Conservation (phyloP, 2,888 invertebrate species). For the Pollenia angustigena region DNA sequence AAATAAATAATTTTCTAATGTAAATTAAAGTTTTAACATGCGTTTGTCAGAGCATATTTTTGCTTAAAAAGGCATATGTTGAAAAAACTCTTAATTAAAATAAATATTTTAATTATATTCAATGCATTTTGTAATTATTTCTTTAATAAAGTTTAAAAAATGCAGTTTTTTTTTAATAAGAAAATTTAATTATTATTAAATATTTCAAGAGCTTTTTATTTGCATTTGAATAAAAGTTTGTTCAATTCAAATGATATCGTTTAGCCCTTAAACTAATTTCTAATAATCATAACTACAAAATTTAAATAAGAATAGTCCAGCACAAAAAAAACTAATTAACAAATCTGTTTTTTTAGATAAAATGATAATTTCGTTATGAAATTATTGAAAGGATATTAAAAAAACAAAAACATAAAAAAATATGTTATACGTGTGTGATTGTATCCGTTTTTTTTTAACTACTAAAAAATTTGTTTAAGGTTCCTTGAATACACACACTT, state of each 20-base stretch:
- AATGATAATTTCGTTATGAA: constrained; percentile 2
- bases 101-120: too few species aligned
- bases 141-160: too few species aligned
- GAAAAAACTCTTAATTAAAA: too few species aligned
- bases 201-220: too few species aligned
- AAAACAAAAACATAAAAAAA: constrained; percentile 11
- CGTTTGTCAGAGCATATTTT: too few species aligned
- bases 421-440: constrained; percentile 26
- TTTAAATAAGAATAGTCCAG: constrained; percentile 32
- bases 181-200: too few species aligned
- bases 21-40: too few species aligned
- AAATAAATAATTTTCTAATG: too few species aligned
- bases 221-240: too few species aligned
- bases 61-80: too few species aligned
- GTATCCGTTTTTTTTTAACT: constrained; percentile 42
- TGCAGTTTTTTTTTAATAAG: too few species aligned
- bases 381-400: constrained; percentile 38
- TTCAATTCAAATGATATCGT: background rate
- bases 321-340: constrained; percentile 51
- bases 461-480: background rate
- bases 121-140: too few species aligned
- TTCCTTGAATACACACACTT: constrained; percentile 21
- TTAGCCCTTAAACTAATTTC: background rate
- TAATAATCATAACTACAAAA: constrained; percentile 39
- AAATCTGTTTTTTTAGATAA: constrained; percentile 19